These are phyloP conservation scores for Silurus lanzhouensis DNA, from an alignment of 2,797 vertebrate species.

Conservation along the genomic window DNA sequence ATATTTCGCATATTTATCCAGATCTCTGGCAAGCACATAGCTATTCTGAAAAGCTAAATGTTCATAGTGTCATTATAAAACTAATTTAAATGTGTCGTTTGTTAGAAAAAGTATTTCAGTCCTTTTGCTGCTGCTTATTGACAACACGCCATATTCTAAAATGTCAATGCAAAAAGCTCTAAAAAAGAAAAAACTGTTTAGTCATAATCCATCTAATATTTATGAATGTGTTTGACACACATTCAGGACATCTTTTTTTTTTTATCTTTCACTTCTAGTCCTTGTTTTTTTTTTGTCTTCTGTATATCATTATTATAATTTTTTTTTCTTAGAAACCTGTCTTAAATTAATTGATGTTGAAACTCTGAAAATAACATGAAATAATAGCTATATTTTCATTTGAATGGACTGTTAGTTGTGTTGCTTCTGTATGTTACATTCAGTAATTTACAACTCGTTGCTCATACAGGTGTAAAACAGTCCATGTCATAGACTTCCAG, in stretches of 20 bases:
- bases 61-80: constrained; percentile 40
- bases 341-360: constrained; percentile 23
- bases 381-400: constrained; percentile 16
- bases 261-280: background rate
- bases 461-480: background rate
- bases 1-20: constrained; percentile 41
- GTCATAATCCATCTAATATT: background rate
- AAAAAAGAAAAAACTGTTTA: background rate
- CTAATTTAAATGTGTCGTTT: constrained; percentile 45
- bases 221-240: constrained; percentile 13
- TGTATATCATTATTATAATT: background rate
- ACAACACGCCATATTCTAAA: constrained; percentile 33
- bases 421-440: background rate
- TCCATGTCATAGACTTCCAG: background rate
- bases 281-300: background rate
- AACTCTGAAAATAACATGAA: constrained; percentile 31
- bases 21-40: constrained; percentile 42
- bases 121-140: constrained; percentile 34
- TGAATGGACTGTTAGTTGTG: background rate
- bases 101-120: constrained; percentile 36
- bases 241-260: constrained; percentile 5
- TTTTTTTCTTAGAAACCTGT: constrained; percentile 23
- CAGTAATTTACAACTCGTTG: background rate
- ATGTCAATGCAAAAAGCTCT: constrained; percentile 12
- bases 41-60: constrained; percentile 34